Base-by-base conservation (phyloP, 1,140 invertebrate species). In the Tetramorium parvispinum region DNA sequence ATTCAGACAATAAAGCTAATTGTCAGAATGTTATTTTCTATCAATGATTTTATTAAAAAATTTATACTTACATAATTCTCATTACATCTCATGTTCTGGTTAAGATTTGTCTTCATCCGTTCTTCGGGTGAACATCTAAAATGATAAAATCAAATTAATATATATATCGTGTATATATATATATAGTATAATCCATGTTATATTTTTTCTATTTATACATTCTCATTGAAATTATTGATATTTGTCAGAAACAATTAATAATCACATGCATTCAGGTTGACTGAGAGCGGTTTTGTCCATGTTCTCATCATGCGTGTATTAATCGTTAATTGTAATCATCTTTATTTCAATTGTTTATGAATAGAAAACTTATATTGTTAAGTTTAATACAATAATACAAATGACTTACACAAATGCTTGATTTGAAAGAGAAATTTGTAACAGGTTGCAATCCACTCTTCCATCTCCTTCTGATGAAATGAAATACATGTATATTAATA, bases 241-340 rank as follows among this genome's bases (percentile, higher is more conserved):
- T 6, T 92, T 32, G 4, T 32, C 91, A 92, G 91, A 13, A 57
- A 16, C 77, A 83, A 91, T 55, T 18, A 0, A 51, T 93, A 92
- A 63, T 91, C 92, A 93, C 71, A 37, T 88, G 68, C 21, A 81
- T 89, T 93, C 92, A 88, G 92, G 76, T 93, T 93, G 92, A 93
- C 92, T 92, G 76, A 75, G 6, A 46, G 82, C 86, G 51, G 88
- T 88, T 61, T 66, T 88, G 16, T 57, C 81, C 5, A 37, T n/a
- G 89, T 86, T 11, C 13, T 92, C 91, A 93, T 93, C 88, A 93
- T 61, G 24, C 11, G 7, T 53, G 7, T 32, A 85, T 32, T 32
- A 32, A 32, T 65, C 37, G 4, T 68, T 40, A 65, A 46, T 83
- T 88, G 46, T 16, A 55, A 76, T 43, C 10, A 43, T 43, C 40